phyloP scores from a whole-genome alignment of 2,797 vertebrate genomes.

The Lutjanus argentimaculatus region DNA sequence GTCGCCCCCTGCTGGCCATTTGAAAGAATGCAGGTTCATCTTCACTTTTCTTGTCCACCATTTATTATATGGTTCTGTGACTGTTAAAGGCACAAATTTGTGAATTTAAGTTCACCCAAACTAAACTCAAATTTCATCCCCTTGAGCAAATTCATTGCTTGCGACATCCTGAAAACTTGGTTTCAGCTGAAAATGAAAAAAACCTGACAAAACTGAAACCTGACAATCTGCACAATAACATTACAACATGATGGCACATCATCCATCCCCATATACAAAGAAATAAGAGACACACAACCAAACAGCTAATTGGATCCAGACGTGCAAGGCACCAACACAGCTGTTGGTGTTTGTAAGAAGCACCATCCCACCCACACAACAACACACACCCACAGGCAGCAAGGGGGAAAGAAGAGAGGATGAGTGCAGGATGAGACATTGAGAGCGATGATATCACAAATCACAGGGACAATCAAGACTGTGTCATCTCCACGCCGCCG shows the following conservation, averaged over 20 bases:
- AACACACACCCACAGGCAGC: background rate
- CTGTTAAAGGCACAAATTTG: background rate
- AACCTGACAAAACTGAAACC: background rate
- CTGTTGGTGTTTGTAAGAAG: slow-evolving; percentile 44
- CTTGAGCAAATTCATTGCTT: background rate
- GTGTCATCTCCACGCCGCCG: slow-evolving; percentile 42
- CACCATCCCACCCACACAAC: slow-evolving; percentile 19
- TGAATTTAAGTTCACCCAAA: background rate
- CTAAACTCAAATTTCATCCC: no score
- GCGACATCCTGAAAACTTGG: background rate
- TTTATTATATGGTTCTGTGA: no score
- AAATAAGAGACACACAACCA: background rate
- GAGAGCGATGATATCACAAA: slow-evolving; percentile 68
- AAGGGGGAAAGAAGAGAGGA: background rate
- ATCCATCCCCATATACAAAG: background rate
- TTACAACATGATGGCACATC: background rate
- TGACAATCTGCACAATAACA: background rate
- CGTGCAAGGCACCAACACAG: slow-evolving; percentile 34
- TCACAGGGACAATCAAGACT: slow-evolving; percentile 55
- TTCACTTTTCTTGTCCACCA: no score
- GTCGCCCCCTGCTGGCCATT: no score
- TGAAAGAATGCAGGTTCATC: no score
- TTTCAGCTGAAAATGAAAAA: background rate
- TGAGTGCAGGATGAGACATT: slow-evolving; percentile 16
- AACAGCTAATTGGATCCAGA: slow-evolving; percentile 32